Conservation (phyloP, 2,888 invertebrate genomes). For the Loripinus fragilis region DNA sequence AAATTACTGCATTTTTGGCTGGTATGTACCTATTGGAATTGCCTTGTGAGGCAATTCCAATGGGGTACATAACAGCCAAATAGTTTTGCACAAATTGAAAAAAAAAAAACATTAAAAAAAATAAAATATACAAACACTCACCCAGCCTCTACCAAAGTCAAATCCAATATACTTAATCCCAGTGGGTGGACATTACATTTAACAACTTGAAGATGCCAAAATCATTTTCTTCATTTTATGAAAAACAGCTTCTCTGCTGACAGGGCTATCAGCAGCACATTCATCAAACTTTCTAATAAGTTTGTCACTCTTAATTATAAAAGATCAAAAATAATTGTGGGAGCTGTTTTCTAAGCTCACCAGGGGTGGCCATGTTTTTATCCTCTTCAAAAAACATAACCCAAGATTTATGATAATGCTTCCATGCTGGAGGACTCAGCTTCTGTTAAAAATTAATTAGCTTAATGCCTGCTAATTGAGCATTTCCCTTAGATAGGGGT, state of each 20-base stretch:
- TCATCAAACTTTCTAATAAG: not conserved
- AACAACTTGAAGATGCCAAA: conserved; percentile 1
- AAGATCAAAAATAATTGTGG: conserved; percentile 10
- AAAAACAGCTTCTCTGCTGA: not conserved
- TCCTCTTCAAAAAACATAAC: conserved; percentile 3
- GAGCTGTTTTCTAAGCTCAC: not conserved
- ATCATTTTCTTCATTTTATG: not conserved
- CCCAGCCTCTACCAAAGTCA: too few relatives aligned
- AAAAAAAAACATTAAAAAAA: too few relatives aligned
- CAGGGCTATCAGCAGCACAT: not conserved
- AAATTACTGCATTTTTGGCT: too few relatives aligned
- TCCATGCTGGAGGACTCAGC: not conserved
- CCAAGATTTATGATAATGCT: conserved; percentile 1
- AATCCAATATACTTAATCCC: conserved; percentile 10
- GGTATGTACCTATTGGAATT: too few relatives aligned
- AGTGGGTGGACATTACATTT: conserved; percentile 1
- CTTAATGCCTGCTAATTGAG: not conserved
- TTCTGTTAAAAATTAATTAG: conserved; percentile 9
- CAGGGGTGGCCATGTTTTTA: not conserved
- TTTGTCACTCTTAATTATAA: conserved; percentile 11
- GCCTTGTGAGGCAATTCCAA: too few relatives aligned
- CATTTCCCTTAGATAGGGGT: not conserved
- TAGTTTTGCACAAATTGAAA: too few relatives aligned
- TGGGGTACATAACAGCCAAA: too few relatives aligned
- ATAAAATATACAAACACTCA: too few relatives aligned